Evolutionary conservation across 2,113 vertebrate genomes (phyloP), one percentile per base, ranked within the genome.

Genomic region (Syngnathus scovelli): DNA sequence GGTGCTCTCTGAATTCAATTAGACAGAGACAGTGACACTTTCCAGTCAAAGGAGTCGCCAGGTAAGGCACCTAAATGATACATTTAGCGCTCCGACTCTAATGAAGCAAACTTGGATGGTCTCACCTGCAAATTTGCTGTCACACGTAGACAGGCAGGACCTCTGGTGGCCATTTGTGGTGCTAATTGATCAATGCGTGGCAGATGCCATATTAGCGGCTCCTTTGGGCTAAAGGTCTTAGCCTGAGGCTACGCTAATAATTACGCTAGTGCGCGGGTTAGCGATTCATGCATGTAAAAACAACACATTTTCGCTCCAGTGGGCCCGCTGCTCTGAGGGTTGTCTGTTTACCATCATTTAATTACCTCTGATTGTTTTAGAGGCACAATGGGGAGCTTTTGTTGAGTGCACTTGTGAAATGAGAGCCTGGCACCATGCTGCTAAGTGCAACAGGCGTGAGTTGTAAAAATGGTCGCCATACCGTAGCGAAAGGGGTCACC

Each of bases 191-290:
- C 90, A 92, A 89, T 89, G 77, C 70, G 83, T 79, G 81, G 90
- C 92, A 94, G 94, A 95, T 94, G 94, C 93, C 90, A 87, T 92
- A 95, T 96, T 94, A 95, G 93, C 92, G 91, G 92, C 89, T 93
- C 84, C 85, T 66, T 16, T 44, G 81, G 92, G 90, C 86, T 93
- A 94, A 87, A 95, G 94, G 94, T 96, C 93, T 87, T 7, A 44
- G 64, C 77, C 70, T 27, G 0, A 18, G 79, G 75, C 78, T 58
- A 56, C 0, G 38, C 74, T 71, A 72, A 61, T 61, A 61, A 39
- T 61, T 64, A 44, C 61, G 62, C 61, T 55, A 55, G 64, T 65
- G 56, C 71, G 21, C 69, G 15, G 39, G 38, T 54, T 52, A 27
- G 70, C 80, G 83, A 84, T 83, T 86, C 77, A 81, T 76, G 64